Conservation (phyloP, 2,888 invertebrate species). For the Calameuta pallipes region DNA sequence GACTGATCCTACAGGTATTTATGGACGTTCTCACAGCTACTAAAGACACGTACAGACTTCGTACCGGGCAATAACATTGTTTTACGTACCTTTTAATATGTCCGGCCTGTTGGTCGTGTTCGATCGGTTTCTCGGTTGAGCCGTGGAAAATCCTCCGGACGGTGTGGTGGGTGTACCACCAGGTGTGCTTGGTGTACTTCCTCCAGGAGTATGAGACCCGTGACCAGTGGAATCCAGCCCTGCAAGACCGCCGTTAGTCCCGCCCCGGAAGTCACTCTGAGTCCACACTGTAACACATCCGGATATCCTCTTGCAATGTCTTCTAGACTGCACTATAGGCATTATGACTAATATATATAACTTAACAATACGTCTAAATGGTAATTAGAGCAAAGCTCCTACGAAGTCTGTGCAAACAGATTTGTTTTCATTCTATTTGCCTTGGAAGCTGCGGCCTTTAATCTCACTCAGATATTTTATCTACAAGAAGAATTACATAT, state of each 20-base stretch:
- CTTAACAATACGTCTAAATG: neutral
- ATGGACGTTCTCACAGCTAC: neutral
- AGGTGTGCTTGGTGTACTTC: slow-evolving; percentile 75
- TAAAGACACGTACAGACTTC: neutral
- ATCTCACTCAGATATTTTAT: neutral
- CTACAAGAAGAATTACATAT: neutral
- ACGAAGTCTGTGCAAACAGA: neutral
- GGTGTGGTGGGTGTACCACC: slow-evolving; percentile 62
- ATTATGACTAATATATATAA: neutral
- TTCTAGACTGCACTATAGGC: slow-evolving; percentile 36
- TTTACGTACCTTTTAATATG: slow-evolving; percentile 72
- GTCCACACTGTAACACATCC: slow-evolving; percentile 83
- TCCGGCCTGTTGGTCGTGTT: slow-evolving; percentile 54
- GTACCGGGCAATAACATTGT: neutral
- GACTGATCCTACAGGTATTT: neutral
- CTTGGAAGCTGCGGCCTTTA: neutral
- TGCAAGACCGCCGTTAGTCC: slow-evolving; percentile 75
- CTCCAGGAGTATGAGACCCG: slow-evolving; percentile 60
- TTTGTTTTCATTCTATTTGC: neutral
- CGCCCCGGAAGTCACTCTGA: slow-evolving; percentile 89
- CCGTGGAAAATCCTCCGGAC: slow-evolving; percentile 58
- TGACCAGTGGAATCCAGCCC: slow-evolving; percentile 69
- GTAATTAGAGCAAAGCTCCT: neutral
- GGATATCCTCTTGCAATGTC: slow-evolving; percentile 49
- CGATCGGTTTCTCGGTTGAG: slow-evolving; percentile 66